Conservation (phyloP, 2,113 vertebrate species). For the Gyps fulvus region DNA sequence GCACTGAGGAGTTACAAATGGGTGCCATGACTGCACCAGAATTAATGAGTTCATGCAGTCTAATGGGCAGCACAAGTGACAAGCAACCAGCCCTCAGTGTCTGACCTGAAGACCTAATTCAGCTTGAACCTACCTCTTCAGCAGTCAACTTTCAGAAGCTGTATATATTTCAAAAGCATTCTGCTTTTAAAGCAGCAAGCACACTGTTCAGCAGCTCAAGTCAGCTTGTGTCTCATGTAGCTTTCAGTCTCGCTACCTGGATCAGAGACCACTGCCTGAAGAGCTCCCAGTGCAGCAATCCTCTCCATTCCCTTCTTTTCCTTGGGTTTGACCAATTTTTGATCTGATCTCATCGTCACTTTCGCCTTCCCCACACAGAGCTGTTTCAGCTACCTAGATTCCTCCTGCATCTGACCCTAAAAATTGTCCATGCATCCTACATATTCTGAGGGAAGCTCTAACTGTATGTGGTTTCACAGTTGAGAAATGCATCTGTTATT, state of each 20-base stretch:
- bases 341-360: not conserved
- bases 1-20: not conserved
- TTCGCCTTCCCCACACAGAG: not conserved
- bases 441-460: not conserved
- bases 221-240: not conserved
- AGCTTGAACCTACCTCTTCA: not conserved
- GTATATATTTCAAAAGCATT: not conserved
- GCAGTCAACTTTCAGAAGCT: not conserved
- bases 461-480: not conserved
- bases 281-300: not conserved
- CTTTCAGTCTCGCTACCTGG: not conserved
- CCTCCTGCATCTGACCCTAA: not conserved
- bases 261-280: not conserved
- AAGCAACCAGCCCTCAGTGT: not conserved
- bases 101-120: not conserved
- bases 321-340: not conserved
- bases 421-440: not conserved
- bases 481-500: not conserved
- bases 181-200: not conserved
- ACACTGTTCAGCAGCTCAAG: not conserved
- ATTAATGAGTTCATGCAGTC: not conserved
- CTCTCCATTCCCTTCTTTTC: not conserved
- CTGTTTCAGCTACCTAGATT: not conserved
- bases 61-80: not conserved
- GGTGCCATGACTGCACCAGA: not conserved